phyloP scores from a whole-genome alignment of 2,888 invertebrate genomes.

The Lasioglossum malachurum region DNA sequence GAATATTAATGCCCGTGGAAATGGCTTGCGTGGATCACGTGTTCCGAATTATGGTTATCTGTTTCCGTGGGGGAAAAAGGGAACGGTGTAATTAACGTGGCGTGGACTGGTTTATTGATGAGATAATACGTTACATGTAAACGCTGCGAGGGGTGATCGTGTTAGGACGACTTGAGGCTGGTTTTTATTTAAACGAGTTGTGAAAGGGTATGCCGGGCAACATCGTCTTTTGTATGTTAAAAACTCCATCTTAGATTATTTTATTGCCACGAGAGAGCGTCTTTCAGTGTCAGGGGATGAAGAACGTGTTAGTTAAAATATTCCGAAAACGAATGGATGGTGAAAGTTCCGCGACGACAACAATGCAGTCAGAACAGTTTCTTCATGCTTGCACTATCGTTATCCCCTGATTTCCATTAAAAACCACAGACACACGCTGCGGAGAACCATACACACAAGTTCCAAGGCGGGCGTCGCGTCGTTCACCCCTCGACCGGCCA shows the following conservation, averaged over 20 bases:
- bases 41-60: conserved; percentile 9
- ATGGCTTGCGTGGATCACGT: background rate
- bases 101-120: background rate
- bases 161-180: background rate
- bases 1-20: conserved; percentile 27
- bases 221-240: background rate
- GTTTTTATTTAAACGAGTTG: background rate
- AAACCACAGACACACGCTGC: background rate
- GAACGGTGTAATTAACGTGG: background rate
- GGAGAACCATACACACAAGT: background rate
- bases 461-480: conserved; percentile 52
- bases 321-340: too few relatives aligned
- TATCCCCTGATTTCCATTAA: background rate
- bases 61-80: background rate
- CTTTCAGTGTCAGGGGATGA: background rate
- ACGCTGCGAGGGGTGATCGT: background rate
- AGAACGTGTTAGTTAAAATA: background rate
- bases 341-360: too few relatives aligned
- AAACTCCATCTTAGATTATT: background rate
- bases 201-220: background rate
- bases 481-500: conserved; percentile 56
- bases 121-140: background rate
- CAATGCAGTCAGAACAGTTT: background rate
- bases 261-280: background rate
- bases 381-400: background rate